phyloP scores from a whole-genome alignment of 1,140 invertebrate species.

The Penaeus chinensis region DNA sequence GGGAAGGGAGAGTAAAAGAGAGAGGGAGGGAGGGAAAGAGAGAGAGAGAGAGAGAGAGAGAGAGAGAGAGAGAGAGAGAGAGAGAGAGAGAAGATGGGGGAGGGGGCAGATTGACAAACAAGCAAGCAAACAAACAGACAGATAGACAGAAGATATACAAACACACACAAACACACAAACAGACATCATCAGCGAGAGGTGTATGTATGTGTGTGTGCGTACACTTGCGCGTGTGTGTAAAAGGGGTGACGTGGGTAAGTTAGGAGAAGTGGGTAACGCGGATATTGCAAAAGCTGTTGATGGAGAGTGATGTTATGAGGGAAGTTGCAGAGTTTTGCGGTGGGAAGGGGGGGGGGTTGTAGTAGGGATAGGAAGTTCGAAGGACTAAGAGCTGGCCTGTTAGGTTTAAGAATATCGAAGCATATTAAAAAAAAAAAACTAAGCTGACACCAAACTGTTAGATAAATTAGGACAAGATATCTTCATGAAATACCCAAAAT shows the following conservation, averaged over 20 bases:
- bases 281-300: too few species aligned
- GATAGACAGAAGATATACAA: not conserved
- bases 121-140: not conserved
- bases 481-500: too few species aligned
- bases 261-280: not conserved
- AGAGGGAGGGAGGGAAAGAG: constrained; percentile 3
- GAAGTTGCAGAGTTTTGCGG: too few species aligned
- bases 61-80: not conserved
- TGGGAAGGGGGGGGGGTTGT: too few species aligned
- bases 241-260: not conserved
- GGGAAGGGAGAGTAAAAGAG: not conserved
- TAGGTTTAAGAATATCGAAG: too few species aligned
- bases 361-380: too few species aligned
- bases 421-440: too few species aligned
- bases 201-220: not conserved
- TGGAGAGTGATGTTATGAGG: too few species aligned
- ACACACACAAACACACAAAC: not conserved
- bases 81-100: not conserved
- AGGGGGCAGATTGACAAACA: too few species aligned
- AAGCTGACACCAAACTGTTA: too few species aligned
- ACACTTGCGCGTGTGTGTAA: not conserved
- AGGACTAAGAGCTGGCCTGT: too few species aligned
- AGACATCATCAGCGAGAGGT: not conserved
- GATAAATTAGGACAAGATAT: too few species aligned
- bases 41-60: constrained; percentile 11